Base-by-base conservation (phyloP, 2,888 invertebrate genomes). In the Dolomedes plantarius region DNA sequence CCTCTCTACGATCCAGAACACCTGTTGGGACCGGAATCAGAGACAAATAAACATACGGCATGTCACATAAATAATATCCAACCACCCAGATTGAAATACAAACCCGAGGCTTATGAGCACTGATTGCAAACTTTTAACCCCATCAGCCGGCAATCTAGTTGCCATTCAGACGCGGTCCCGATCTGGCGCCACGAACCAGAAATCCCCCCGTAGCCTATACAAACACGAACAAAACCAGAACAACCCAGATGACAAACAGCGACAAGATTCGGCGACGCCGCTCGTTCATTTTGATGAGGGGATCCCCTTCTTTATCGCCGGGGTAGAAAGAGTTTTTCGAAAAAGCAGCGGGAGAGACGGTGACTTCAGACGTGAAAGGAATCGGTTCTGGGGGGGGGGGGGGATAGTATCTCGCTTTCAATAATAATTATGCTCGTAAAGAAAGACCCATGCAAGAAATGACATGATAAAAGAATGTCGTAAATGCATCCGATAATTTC, bases 181-280 rank as follows among this genome's bases (percentile, higher is more conserved):
- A 23, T 39, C 68, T 39, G 68, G 68, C 68, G 68, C 39, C 39
- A 68, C 16, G 31, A 23, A 39, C 23, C 11, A 9, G 19, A 23
- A 39, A n/a, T n/a, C n/a, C 13, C 32, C 68, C 32, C 39, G 19
- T 19, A 13, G 11, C 68, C 19, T 68, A 23, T 27, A 68, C 27
- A 68, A 68, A 68, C 32, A 68, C 16, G 68, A 68, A 39, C 23
- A 36, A 19, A 68, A 68, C 23, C 19, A 29, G 39, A 68, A 68
- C 32, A 39, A 1, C 68, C 11, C 13, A 71, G 78, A 50, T 68
- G 78, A 78, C 78, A 69, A 69, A 78, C 69, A 69, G 62, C 62
- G 7, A 50, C 50, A 50, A 29, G 31, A 28, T 31, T 32, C n/a
- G 5, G 32, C 16, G 78, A 41, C 78, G 56, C 78, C 78, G 29